Evolutionary conservation across 1,140 invertebrate genomes (phyloP).

Genomic region (Drosophila pachea): DNA sequence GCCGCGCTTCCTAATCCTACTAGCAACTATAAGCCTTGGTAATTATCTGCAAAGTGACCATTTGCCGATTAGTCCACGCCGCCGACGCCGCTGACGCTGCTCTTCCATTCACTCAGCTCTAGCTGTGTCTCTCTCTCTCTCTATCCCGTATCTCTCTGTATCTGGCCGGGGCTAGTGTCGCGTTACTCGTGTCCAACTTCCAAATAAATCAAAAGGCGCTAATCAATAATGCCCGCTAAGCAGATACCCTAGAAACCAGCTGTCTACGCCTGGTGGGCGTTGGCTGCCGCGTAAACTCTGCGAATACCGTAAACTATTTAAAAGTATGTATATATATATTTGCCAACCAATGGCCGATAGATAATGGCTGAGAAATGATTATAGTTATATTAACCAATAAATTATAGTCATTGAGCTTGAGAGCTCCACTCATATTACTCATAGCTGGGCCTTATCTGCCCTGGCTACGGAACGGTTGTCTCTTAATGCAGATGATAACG

Average conservation of each 20-base stretch:
- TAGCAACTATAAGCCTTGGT: constrained; percentile 75
- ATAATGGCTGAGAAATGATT: too few relatives aligned
- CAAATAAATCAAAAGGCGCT: neutral
- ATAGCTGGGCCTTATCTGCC: neutral
- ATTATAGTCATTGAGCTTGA: too few relatives aligned
- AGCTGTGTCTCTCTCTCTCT: constrained; percentile 5
- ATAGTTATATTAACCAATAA: neutral
- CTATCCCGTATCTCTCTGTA: neutral
- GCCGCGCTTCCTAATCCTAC: constrained; percentile 62
- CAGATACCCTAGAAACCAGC: neutral
- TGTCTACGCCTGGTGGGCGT: too few relatives aligned
- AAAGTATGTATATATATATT: neutral
- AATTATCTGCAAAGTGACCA: constrained; percentile 78
- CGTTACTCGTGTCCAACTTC: neutral
- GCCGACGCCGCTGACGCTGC: constrained; percentile 26
- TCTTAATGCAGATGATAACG: constrained; percentile 11
- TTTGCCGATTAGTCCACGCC: constrained; percentile 73
- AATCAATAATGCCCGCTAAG: neutral
- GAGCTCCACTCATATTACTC: too few relatives aligned
- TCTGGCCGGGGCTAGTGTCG: neutral
- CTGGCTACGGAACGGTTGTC: neutral
- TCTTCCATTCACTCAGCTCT: constrained; percentile 19
- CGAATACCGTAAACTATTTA: too few relatives aligned
- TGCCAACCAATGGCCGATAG: too few relatives aligned
- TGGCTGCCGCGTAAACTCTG: too few relatives aligned